Evolutionary conservation across 2,797 vertebrate genomes (phyloP).

Genomic region (Lutjanus argentimaculatus): DNA sequence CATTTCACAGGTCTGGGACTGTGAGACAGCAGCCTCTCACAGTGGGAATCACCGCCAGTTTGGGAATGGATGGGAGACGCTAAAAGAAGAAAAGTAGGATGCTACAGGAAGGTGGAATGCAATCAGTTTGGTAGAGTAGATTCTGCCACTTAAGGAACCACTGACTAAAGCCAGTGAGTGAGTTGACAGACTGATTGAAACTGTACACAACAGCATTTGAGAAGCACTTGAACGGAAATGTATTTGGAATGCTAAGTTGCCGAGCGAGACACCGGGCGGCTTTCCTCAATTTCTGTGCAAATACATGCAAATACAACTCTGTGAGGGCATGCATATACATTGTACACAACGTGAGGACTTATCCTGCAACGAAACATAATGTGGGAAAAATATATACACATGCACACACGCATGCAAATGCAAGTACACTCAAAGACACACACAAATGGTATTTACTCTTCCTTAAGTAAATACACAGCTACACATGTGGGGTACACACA

Average conservation of each 20-base stretch:
- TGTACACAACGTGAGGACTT: slow-evolving; percentile 30
- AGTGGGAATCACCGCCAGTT: slow-evolving; percentile 71
- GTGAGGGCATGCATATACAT: slow-evolving; percentile 36
- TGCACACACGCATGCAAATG: background rate
- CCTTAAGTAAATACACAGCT: slow-evolving; percentile 33
- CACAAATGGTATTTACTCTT: slow-evolving; percentile 40
- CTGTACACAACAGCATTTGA: slow-evolving; percentile 60
- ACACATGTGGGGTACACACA: slow-evolving; percentile 23
- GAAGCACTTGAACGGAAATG: slow-evolving; percentile 56
- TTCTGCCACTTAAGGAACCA: slow-evolving; percentile 53
- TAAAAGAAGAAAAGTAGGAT: slow-evolving; percentile 68
- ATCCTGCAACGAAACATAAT: slow-evolving; percentile 40
- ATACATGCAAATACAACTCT: slow-evolving; percentile 53
- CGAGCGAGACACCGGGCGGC: slow-evolving; percentile 14
- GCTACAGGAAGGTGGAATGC: slow-evolving; percentile 61
- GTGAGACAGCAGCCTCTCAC: slow-evolving; percentile 77
- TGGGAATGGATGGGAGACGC: slow-evolving; percentile 67
- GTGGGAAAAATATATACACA: slow-evolving; percentile 24
- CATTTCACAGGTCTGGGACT: slow-evolving; percentile 83
- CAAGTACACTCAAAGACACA: slow-evolving; percentile 23
- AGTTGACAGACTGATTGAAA: slow-evolving; percentile 68
- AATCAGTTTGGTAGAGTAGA: slow-evolving; percentile 63
- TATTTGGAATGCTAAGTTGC: slow-evolving; percentile 49
- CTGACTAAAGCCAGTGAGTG: slow-evolving; percentile 49
- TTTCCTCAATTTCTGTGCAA: slow-evolving; percentile 63